These are phyloP conservation scores for Galerucella nymphaeae DNA, from an alignment of 2,888 invertebrate species.

Conservation along the genomic window DNA sequence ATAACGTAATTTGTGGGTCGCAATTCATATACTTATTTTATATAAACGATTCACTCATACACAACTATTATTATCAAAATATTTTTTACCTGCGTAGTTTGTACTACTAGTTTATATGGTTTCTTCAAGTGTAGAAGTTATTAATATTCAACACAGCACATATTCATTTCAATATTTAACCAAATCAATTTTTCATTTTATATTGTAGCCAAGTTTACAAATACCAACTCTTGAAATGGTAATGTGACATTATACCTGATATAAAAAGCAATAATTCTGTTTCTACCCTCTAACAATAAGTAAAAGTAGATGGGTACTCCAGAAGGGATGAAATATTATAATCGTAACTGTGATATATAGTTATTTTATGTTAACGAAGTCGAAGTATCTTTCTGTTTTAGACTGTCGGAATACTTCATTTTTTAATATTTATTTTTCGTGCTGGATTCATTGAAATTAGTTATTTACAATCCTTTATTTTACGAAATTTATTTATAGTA, in stretches of 20 bases:
- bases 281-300: conserved; percentile 37
- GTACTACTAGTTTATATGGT: background rate
- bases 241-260: conserved; percentile 37
- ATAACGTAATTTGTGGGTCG: no score
- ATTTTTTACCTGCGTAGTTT: conserved; percentile 21
- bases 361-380: conserved; percentile 37
- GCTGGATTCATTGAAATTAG: conserved; percentile 20
- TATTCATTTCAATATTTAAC: conserved; percentile 15
- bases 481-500: no score
- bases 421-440: conserved; percentile 24
- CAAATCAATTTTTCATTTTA: conserved; percentile 33
- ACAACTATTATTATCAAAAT: background rate
- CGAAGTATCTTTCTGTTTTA: conserved; percentile 32
- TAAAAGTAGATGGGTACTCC: conserved; percentile 37
- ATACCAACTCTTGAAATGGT: conserved; percentile 34
- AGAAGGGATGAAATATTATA: conserved; percentile 33
- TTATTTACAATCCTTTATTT: background rate
- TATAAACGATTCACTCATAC: background rate
- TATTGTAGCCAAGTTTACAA: conserved; percentile 25
- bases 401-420: conserved; percentile 28
- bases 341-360: conserved; percentile 34
- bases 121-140: conserved; percentile 16
- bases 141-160: conserved; percentile 28
- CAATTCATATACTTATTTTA: no score
- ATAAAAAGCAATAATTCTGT: conserved; percentile 38